A percentile compares a stretch with the other conserved stretches of the same genome.
These are phyloP conservation scores for Xyrauchen texanus DNA, from an alignment of 2,113 vertebrate genomes.

Conservation along the genomic window DNA sequence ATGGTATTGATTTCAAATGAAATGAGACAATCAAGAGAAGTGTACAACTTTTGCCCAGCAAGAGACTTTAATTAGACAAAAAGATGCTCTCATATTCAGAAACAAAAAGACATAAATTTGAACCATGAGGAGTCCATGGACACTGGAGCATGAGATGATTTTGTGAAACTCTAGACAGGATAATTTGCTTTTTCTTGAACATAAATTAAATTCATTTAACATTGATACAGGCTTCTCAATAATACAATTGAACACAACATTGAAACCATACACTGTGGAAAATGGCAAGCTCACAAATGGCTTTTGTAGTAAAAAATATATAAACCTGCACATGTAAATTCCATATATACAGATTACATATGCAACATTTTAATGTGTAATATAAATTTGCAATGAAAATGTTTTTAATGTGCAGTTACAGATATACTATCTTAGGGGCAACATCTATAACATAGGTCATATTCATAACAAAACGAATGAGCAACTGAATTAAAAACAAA, in stretches of 20 bases:
- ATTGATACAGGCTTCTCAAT: no score
- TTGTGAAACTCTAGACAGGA: no score
- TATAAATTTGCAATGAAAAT: background rate
- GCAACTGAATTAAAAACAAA: background rate
- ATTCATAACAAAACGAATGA: background rate
- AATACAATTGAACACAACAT: no score
- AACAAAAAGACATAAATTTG: background rate
- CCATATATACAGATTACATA: conserved; percentile 13
- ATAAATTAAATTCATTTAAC: no score
- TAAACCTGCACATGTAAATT: background rate
- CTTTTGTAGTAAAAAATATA: background rate
- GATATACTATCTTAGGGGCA: background rate
- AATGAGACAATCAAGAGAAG: background rate
- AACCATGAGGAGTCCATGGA: background rate
- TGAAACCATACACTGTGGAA: background rate
- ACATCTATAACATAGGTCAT: background rate
- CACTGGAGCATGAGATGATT: background rate
- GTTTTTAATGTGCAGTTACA: background rate
- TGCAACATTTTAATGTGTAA: background rate
- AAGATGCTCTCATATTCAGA: background rate
- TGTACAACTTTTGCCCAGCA: background rate
- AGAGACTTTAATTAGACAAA: background rate
- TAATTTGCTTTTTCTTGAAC: no score
- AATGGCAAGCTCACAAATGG: background rate
- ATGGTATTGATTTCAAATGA: background rate